Evolutionary conservation across 2,888 invertebrate genomes (phyloP).

Genomic region (Kryphioiulus occultus): DNA sequence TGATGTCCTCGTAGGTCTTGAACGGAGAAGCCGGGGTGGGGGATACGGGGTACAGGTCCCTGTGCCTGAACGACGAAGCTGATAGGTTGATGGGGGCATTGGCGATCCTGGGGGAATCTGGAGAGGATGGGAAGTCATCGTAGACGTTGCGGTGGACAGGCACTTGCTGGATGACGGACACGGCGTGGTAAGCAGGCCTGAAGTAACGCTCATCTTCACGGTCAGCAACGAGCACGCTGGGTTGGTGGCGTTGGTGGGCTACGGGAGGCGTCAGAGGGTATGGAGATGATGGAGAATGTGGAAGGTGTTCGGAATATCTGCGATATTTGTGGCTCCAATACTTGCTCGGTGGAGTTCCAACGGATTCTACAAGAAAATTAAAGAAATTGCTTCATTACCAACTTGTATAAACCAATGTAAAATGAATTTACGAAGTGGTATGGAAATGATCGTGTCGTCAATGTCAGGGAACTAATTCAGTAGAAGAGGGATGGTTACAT

Average conservation of each 20-base stretch:
- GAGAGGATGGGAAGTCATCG: neutral
- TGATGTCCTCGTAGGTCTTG: constrained; percentile 50
- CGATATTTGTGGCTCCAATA: neutral
- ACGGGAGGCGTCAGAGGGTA: constrained; percentile 10
- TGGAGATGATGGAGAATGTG: neutral
- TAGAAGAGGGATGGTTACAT: no score
- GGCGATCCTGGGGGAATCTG: constrained; percentile 44
- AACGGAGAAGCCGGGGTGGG: constrained; percentile 57
- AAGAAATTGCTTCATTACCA: neutral
- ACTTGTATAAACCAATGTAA: no score
- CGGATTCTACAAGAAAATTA: neutral
- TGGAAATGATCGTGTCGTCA: no score
- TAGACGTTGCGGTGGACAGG: neutral
- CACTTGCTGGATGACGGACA: constrained; percentile 50
- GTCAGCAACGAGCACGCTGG: neutral
- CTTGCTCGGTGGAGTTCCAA: neutral
- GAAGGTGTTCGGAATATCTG: neutral
- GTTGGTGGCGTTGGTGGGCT: constrained; percentile 33
- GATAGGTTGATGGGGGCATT: constrained; percentile 50
- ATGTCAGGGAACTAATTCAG: no score
- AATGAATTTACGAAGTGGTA: no score
- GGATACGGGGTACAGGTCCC: constrained; percentile 50
- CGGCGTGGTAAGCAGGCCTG: constrained; percentile 38
- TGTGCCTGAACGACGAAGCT: constrained; percentile 38
- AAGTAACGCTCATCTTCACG: constrained; percentile 1